A percentile compares a stretch with the other conserved stretches of the same genome.
Evolutionary conservation across 2,113 vertebrate species (phyloP).

Genomic region (Quiscalus mexicanus): DNA sequence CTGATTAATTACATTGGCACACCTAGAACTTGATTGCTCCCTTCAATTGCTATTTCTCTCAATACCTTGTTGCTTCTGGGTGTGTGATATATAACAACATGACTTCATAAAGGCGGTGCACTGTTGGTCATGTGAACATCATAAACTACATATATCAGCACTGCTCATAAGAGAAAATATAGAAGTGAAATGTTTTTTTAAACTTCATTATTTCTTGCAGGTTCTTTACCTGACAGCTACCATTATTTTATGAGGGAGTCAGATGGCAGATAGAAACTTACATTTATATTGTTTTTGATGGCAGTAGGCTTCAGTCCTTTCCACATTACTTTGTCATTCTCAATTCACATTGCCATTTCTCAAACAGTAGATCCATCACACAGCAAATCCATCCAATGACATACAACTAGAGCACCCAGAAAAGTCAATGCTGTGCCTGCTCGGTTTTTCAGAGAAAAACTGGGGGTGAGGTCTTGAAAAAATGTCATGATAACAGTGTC

Average conservation of each 20-base stretch:
- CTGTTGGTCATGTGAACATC: not conserved
- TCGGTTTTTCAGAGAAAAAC: not conserved
- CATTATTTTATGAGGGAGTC: slow-evolving; percentile 23
- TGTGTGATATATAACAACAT: not conserved
- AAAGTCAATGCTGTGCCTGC: not conserved
- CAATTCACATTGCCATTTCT: slow-evolving; percentile 18
- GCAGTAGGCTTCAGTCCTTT: slow-evolving; percentile 6
- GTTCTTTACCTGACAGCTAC: slow-evolving; percentile 1
- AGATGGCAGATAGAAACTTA: slow-evolving; percentile 4
- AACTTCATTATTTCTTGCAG: slow-evolving; percentile 2
- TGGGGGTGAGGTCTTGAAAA: not conserved
- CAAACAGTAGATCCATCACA: not conserved
- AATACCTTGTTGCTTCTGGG: not conserved
- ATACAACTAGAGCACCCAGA: not conserved
- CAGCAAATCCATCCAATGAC: not conserved
- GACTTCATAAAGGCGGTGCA: not conserved
- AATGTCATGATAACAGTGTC: not conserved
- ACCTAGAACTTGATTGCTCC: slow-evolving; percentile 1
- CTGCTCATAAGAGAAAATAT: not conserved
- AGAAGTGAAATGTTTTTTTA: slow-evolving; percentile 15
- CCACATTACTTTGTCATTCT: slow-evolving; percentile 31
- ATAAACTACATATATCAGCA: not conserved
- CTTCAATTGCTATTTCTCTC: not conserved
- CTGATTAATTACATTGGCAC: slow-evolving; percentile 1
- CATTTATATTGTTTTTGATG: slow-evolving; percentile 37